Evolutionary conservation across 2,888 invertebrate species (phyloP).

Genomic region (Syrista parreyssii): DNA sequence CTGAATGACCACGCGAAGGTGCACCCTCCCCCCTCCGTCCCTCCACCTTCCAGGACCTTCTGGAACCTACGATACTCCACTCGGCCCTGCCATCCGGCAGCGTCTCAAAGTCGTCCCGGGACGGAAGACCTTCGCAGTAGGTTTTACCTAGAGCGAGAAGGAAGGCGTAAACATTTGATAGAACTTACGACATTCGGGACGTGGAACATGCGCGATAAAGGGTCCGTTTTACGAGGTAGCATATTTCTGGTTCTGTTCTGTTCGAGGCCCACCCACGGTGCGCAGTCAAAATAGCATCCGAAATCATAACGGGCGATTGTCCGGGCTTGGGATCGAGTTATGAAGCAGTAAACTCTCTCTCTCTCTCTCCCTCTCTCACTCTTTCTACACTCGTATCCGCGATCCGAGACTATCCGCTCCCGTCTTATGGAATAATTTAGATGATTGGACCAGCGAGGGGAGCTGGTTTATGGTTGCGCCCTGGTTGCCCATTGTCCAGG

Average conservation of each 20-base stretch:
- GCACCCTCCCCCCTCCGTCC: not conserved
- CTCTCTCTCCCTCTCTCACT: constrained; percentile 5
- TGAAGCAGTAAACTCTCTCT: constrained; percentile 59
- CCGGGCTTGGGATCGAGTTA: constrained; percentile 57
- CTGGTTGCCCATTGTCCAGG: constrained; percentile 34
- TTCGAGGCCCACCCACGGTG: constrained; percentile 56
- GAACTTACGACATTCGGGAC: constrained; percentile 28
- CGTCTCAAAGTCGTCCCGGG: not conserved
- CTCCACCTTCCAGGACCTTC: not conserved
- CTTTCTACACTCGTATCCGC: constrained; percentile 19
- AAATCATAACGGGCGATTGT: constrained; percentile 66
- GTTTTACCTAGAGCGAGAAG: not conserved
- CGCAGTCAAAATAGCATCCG: constrained; percentile 63
- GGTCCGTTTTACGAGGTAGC: constrained; percentile 62
- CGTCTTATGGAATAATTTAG: constrained; percentile 64
- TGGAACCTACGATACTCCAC: not conserved
- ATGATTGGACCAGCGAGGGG: constrained; percentile 55
- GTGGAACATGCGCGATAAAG: constrained; percentile 39
- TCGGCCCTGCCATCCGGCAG: not conserved
- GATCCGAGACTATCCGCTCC: constrained; percentile 19
- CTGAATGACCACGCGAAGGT: constrained; percentile 9
- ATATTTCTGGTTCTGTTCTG: constrained; percentile 63
- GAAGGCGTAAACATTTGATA: constrained; percentile 45
- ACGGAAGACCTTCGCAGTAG: not conserved
- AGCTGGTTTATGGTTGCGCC: constrained; percentile 39